Base-by-base conservation (phyloP, 2,888 invertebrate genomes). In the Luffia ferchaultella region DNA sequence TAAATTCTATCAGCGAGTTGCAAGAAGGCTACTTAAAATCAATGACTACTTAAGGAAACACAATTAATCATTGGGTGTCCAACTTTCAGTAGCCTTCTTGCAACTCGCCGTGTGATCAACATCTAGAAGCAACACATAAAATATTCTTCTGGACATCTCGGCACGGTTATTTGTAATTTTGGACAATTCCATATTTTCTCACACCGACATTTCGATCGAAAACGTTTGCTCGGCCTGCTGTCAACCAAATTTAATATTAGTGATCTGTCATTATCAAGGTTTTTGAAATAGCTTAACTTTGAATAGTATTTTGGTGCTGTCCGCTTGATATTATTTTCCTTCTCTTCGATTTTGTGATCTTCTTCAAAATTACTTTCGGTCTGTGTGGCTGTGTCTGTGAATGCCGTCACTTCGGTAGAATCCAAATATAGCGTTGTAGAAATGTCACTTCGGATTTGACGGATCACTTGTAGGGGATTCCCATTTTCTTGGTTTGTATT, bases 151-250 rank as follows among this genome's bases (percentile, higher is more conserved):
- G 85, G 85, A 59, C 85, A 85, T 42, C 85, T 60, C 1, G 78
- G 76, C 16, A 84, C 77, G 1, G 73, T 68, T 2, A 85, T 78
- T 57, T 85, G 85, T 16, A 85, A 53, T 50, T 80, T 84, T 0
- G 76, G 76, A 57, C 85, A 85, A 55, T 85, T 84, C 68, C 75
- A 78, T 18, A 85, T 83, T 54, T 70, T 80, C 51, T 75, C 79
- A 51, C 85, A 85, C 1, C 79, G 60, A 52, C 85, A 85, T n/a
- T 64, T 63, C 0, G 82, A 82, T 44, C 64, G 62, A 52, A 74
- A 85, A 52, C 78, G 68, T 45, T 66, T 73, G 0, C 67, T 63
- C 0, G 60, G 48, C 15, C 18, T 30, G 5, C 60, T 62, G 1
- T 72, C 67, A 7, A 83, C 56, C n/a, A 70, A 58, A 16, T 61